Evolutionary conservation across 2,113 vertebrate genomes (phyloP).

Genomic region (Glaucomys volans): DNA sequence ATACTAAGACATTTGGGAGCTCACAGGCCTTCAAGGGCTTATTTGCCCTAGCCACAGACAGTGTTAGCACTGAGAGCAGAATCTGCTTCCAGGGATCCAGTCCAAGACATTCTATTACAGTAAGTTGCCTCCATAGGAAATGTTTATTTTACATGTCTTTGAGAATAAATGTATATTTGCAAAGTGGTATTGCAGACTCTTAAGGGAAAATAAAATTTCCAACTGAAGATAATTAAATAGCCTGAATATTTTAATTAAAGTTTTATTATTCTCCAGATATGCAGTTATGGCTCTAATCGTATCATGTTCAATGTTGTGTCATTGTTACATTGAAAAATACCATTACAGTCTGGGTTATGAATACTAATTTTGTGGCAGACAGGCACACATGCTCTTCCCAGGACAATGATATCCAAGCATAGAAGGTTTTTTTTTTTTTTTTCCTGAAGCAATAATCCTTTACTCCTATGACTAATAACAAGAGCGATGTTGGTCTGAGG

Average conservation of each 20-base stretch:
- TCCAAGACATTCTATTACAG: background rate
- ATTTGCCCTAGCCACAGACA: background rate
- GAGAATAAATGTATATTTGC: constrained; percentile 29
- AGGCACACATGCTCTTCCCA: background rate
- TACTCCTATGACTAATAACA: background rate
- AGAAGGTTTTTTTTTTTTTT: background rate
- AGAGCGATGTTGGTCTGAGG: background rate
- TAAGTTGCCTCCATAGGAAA: background rate
- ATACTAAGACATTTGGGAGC: background rate
- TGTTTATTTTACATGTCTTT: background rate
- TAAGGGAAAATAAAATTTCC: background rate
- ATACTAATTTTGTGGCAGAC: background rate
- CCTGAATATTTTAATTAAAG: constrained; percentile 18
- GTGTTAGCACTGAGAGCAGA: background rate
- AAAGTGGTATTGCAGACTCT: background rate
- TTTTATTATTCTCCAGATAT: constrained; percentile 12
- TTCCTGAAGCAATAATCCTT: background rate
- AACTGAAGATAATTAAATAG: background rate
- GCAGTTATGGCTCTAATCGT: background rate
- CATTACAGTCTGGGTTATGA: background rate
- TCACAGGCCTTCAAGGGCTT: accelerated
- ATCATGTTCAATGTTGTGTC: background rate
- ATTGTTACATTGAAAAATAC: background rate
- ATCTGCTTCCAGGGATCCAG: background rate
- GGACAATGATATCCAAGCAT: background rate